Conservation (phyloP, 2,888 invertebrate species). For the Ceriagrion tenellum region DNA sequence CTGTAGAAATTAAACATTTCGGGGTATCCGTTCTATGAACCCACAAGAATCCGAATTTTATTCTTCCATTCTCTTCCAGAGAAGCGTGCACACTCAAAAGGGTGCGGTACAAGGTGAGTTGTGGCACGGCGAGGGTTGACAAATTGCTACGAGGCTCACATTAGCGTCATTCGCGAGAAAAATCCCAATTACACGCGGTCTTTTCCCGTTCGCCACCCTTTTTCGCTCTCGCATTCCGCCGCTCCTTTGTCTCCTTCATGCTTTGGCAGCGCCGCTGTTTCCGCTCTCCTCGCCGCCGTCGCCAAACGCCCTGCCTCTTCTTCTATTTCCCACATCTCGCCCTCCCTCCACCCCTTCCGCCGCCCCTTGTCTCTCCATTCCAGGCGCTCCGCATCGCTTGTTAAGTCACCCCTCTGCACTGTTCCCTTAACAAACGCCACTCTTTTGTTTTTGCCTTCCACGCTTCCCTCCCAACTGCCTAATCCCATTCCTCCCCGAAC, state of each 20-base stretch:
- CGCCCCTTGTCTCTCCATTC: not conserved
- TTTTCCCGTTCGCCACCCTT: not conserved
- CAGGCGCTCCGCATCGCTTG: constrained; percentile 21
- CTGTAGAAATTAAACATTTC: no score
- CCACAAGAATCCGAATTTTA: no score
- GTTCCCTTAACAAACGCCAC: not conserved
- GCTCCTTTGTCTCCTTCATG: constrained; percentile 39
- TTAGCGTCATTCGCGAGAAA: constrained; percentile 40
- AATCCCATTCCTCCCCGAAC: no score
- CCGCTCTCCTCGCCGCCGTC: not conserved
- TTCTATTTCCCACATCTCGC: not conserved
- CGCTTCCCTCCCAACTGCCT: not conserved
- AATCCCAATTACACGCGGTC: constrained; percentile 38
- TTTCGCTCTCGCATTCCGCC: not conserved
- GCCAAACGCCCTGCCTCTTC: not conserved
- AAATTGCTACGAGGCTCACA: constrained; percentile 21
- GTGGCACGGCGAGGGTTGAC: not conserved
- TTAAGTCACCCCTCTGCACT: constrained; percentile 10
- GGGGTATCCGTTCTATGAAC: no score
- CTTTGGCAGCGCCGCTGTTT: constrained; percentile 34
- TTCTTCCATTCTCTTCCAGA: no score
- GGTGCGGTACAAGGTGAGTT: not conserved
- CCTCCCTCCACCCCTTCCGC: not conserved
- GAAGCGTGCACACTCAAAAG: no score
- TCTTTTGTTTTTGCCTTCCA: not conserved